These are phyloP conservation scores for Ochotona curzoniae DNA, from an alignment of 2,113 vertebrate genomes.

Conservation along the genomic window DNA sequence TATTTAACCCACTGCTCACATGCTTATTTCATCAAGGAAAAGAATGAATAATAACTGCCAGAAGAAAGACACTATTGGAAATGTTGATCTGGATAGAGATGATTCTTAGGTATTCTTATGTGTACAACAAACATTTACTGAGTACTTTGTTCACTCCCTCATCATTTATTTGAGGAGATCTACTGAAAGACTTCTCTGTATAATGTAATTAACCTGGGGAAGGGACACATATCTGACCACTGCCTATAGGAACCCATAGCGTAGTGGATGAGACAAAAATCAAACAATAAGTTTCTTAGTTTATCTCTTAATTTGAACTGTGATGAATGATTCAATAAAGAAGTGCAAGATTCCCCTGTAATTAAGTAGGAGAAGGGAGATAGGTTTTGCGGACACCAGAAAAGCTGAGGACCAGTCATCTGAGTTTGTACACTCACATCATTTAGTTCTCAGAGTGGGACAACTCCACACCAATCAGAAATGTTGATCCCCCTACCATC, in stretches of 20 bases:
- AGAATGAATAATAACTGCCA: neutral
- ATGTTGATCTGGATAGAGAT: neutral
- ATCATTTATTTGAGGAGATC: neutral
- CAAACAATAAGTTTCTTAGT: constrained; percentile 31
- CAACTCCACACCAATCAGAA: neutral
- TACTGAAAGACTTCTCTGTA: neutral
- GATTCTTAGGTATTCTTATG: neutral
- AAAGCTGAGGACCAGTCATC: neutral
- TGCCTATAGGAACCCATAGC: neutral
- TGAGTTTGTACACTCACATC: neutral
- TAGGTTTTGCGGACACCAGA: neutral
- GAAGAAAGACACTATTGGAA: constrained; percentile 52
- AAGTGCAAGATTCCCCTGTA: neutral
- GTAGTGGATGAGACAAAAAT: constrained; percentile 29
- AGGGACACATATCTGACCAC: neutral
- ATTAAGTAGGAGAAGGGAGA: neutral
- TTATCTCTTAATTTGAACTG: constrained; percentile 30
- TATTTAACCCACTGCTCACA: neutral
- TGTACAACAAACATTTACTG: neutral
- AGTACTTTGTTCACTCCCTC: neutral
- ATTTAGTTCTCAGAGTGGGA: neutral
- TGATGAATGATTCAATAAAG: neutral
- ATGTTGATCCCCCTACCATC: neutral
- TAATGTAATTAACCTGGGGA: neutral
- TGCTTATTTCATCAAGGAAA: constrained; percentile 18